phyloP scores from a whole-genome alignment of 2,888 invertebrate genomes.

The Drosophila emarginata region DNA sequence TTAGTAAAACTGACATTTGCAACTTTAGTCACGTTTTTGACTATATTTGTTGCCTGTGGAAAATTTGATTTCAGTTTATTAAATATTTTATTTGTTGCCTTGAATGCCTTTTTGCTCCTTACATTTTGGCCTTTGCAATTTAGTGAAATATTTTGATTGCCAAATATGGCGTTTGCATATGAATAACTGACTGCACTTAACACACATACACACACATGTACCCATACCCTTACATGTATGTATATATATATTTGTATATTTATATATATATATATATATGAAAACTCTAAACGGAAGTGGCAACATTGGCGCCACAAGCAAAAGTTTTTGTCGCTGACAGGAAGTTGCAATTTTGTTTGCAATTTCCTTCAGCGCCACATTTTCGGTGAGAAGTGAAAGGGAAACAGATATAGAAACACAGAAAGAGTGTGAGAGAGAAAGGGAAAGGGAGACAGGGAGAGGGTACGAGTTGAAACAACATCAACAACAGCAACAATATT shows the following conservation, averaged over 20 bases:
- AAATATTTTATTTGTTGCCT: constrained; percentile 53
- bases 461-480: constrained; percentile 24
- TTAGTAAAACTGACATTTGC: constrained; percentile 25
- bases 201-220: constrained; percentile 24
- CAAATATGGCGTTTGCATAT: constrained; percentile 75
- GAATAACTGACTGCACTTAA: constrained; percentile 78
- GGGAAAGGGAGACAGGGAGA: not conserved
- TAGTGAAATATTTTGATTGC: constrained; percentile 78
- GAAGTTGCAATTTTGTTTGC: constrained; percentile 81
- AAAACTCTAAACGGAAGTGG: constrained; percentile 72
- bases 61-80: constrained; percentile 66
- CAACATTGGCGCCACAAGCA: constrained; percentile 77
- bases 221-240: constrained; percentile 23
- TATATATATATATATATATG: constrained; percentile 25
- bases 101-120: constrained; percentile 42
- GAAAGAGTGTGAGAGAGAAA: too few relatives aligned
- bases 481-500: constrained; percentile 23
- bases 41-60: constrained; percentile 11
- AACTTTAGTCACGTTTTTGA: constrained; percentile 69
- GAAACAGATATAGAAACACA: constrained; percentile 16
- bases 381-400: constrained; percentile 26
- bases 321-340: constrained; percentile 79
- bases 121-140: constrained; percentile 63
- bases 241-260: not conserved
- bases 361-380: constrained; percentile 78